These are phyloP conservation scores for Parelbella ahira DNA, from an alignment of 2,888 invertebrate species.

Conservation along the genomic window DNA sequence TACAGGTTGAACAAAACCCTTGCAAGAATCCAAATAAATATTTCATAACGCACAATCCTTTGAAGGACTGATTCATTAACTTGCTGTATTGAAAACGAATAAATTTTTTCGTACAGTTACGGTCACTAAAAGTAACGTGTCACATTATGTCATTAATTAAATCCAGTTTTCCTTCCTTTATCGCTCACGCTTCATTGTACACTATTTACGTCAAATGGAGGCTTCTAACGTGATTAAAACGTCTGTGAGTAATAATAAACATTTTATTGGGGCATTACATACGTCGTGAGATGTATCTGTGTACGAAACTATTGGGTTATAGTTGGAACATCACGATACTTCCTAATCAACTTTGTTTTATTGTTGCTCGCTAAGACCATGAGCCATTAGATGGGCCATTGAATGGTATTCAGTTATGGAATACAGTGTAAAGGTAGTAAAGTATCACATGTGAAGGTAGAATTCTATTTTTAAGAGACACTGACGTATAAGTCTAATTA, in stretches of 20 bases:
- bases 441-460: no score
- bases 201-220: constrained; percentile 32
- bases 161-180: constrained; percentile 42
- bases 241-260: constrained; percentile 51
- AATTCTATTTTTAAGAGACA: no score
- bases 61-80: constrained; percentile 46
- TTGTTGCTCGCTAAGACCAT: constrained; percentile 42
- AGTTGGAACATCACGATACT: constrained; percentile 42
- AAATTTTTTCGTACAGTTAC: no score
- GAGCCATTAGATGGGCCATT: constrained; percentile 44
- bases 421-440: no score
- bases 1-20: constrained; percentile 55
- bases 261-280: constrained; percentile 54
- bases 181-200: constrained; percentile 41
- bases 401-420: constrained; percentile 53
- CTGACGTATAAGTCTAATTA: no score
- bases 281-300: constrained; percentile 39
- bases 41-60: constrained; percentile 32
- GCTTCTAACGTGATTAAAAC: constrained; percentile 52
- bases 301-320: constrained; percentile 39
- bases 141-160: constrained; percentile 48
- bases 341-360: constrained; percentile 61
- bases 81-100: no score
- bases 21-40: constrained; percentile 47
- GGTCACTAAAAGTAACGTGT: no score